These are phyloP conservation scores for Crotalus viridis DNA, from an alignment of 2,113 vertebrate species.

Conservation along the genomic window DNA sequence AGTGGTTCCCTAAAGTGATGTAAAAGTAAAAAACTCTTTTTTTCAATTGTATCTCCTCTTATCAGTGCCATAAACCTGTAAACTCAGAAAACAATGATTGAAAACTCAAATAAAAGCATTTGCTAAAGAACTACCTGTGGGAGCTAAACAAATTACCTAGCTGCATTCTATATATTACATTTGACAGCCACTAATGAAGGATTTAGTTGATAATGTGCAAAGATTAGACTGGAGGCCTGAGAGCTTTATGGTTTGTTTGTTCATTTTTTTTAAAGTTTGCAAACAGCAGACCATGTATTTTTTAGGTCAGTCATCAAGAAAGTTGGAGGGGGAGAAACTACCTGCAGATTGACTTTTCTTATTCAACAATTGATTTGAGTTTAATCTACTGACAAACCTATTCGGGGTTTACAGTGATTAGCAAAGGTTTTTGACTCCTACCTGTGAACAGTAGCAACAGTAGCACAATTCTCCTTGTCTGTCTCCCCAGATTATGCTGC, in stretches of 20 bases:
- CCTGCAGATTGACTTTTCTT: not conserved
- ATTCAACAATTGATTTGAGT: not conserved
- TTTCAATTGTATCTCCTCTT: not conserved
- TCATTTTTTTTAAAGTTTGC: not conserved
- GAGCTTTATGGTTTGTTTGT: not conserved
- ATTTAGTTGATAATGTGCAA: not conserved
- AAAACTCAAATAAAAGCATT: not conserved
- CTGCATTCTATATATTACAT: not conserved
- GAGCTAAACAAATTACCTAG: not conserved
- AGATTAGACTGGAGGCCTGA: not conserved
- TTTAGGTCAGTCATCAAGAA: not conserved
- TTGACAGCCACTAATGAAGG: not conserved
- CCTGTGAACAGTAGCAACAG: not conserved
- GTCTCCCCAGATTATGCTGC: not conserved
- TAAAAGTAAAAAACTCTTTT: not conserved
- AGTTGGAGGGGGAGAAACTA: not conserved
- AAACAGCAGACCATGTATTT: not conserved
- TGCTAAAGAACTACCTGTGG: not conserved
- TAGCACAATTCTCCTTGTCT: not conserved
- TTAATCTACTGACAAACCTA: not conserved
- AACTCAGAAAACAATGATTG: not conserved
- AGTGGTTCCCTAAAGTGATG: not conserved
- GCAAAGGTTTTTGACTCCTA: not conserved
- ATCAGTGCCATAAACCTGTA: not conserved
- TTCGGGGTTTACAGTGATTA: not conserved